phyloP scores from a whole-genome alignment of 2,888 invertebrate species.

The Yponomeuta malinellus region DNA sequence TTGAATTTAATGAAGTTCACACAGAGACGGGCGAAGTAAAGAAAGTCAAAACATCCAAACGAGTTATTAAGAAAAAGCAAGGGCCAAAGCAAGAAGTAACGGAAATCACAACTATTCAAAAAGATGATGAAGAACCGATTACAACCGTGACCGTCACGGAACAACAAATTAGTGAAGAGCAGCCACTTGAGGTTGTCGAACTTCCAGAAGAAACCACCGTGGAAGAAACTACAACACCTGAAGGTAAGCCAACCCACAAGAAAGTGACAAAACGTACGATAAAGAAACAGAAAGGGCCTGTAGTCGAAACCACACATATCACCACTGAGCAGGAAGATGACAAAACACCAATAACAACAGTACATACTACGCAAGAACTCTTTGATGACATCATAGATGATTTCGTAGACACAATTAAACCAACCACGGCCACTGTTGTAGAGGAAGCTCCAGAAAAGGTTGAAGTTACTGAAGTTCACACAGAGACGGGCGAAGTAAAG shows the following conservation, averaged over 20 bases:
- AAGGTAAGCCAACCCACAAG: slow-evolving; percentile 35
- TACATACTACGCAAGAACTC: slow-evolving; percentile 20
- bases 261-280: slow-evolving; percentile 24
- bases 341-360: slow-evolving; percentile 25
- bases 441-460: slow-evolving; percentile 36
- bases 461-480: slow-evolving; percentile 37
- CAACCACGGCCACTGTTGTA: slow-evolving; percentile 22
- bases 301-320: slow-evolving; percentile 26
- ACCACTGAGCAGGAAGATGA: slow-evolving; percentile 36
- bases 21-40: slow-evolving; percentile 32
- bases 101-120: slow-evolving; percentile 33
- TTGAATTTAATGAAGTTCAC: slow-evolving; percentile 26
- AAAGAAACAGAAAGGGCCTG: slow-evolving; percentile 26
- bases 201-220: slow-evolving; percentile 39
- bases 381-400: slow-evolving; percentile 18
- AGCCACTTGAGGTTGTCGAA: slow-evolving; percentile 33
- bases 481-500: slow-evolving; percentile 26
- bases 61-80: slow-evolving; percentile 32
- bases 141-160: slow-evolving; percentile 28
- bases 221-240: slow-evolving; percentile 27
- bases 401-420: slow-evolving; percentile 24
- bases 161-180: slow-evolving; percentile 32
- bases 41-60: slow-evolving; percentile 35
- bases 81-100: slow-evolving; percentile 25
- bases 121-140: slow-evolving; percentile 42